A percentile compares a stretch with the other conserved stretches of the same genome.
phyloP scores from a whole-genome alignment of 2,113 vertebrate genomes.

The Anhinga rufa region DNA sequence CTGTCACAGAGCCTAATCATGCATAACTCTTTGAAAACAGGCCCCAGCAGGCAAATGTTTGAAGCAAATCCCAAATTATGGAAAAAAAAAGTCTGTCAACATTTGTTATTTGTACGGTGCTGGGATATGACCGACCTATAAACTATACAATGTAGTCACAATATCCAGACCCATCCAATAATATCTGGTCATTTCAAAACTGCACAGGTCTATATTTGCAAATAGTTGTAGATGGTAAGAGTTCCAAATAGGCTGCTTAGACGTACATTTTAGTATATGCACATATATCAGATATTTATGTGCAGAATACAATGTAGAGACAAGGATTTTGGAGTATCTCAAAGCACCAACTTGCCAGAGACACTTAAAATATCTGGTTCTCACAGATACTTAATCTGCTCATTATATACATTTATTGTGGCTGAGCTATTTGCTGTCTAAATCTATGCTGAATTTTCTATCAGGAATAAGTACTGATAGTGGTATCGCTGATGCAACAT shows the following conservation, averaged over 20 bases:
- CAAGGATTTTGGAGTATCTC: not conserved
- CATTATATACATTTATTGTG: constrained; percentile 67
- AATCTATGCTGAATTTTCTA: constrained; percentile 54
- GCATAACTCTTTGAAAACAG: constrained; percentile 3
- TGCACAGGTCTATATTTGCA: not conserved
- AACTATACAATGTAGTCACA: not conserved
- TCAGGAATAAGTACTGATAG: constrained; percentile 42
- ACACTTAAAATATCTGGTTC: constrained; percentile 53
- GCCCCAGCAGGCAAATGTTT: not conserved
- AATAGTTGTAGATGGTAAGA: not conserved
- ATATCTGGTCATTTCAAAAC: not conserved
- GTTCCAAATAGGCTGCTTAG: not conserved
- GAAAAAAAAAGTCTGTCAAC: not conserved
- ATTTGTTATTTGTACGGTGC: not conserved
- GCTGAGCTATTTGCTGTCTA: constrained; percentile 60
- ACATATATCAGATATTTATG: not conserved
- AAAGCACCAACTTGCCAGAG: constrained; percentile 3
- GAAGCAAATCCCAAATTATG: not conserved
- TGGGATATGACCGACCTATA: not conserved
- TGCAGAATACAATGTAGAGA: not conserved
- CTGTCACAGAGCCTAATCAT: constrained; percentile 1
- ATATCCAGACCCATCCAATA: not conserved
- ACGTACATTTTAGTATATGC: not conserved
- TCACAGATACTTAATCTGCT: constrained; percentile 49
- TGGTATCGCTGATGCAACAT: constrained; percentile 44